Evolutionary conservation across 2,113 vertebrate genomes (phyloP).

Genomic region (Toxostoma redivivum): DNA sequence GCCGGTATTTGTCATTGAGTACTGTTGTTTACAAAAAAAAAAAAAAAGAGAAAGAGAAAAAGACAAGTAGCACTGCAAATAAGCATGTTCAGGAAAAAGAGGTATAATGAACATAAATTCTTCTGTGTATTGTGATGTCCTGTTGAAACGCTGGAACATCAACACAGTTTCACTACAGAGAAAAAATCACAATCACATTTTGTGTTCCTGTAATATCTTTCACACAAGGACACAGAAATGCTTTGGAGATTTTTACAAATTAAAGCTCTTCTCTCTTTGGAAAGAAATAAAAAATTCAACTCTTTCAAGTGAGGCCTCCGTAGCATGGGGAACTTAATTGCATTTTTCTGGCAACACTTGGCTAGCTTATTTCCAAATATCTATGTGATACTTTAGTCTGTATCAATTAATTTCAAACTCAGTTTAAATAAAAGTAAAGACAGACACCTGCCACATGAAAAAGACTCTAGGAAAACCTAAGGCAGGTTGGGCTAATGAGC

Average conservation of each 20-base stretch:
- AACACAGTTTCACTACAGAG: not conserved
- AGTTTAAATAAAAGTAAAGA: not conserved
- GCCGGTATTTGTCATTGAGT: conserved; percentile 72
- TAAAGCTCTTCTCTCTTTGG: not conserved
- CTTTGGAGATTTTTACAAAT: not conserved
- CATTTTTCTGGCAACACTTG: not conserved
- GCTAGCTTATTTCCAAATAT: not conserved
- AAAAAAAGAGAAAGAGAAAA: not conserved
- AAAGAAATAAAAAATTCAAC: not conserved
- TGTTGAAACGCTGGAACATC: not conserved
- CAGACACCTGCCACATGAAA: not conserved
- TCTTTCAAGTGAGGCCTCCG: not conserved
- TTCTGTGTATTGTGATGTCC: not conserved
- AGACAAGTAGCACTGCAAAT: not conserved
- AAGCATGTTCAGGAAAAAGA: not conserved
- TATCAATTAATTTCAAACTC: not conserved
- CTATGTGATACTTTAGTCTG: not conserved
- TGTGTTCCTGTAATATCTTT: not conserved
- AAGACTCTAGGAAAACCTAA: not conserved
- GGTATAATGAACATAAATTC: not conserved
- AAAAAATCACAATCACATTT: not conserved
- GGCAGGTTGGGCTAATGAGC: not conserved
- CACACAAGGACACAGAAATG: not conserved
- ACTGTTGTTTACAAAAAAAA: conserved; percentile 53
- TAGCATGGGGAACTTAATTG: not conserved